Base-by-base conservation (phyloP, 2,797 vertebrate species). In the Miichthys miiuy region DNA sequence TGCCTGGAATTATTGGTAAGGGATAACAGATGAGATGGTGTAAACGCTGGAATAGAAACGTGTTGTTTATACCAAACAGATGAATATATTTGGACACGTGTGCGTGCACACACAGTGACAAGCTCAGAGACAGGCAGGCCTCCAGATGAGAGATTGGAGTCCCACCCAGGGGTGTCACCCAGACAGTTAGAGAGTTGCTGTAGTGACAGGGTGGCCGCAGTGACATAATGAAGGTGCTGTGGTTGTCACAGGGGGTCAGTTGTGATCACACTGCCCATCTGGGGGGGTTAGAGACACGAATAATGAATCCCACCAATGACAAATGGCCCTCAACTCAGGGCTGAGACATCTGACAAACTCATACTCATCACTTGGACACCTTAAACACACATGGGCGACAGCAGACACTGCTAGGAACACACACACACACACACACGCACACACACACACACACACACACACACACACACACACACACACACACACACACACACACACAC, bases 221-320 rank as follows among this genome's bases (percentile, higher is more conserved):
- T 97, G 97, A 99, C 97, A 99, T 99, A 99, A 99, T 99, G 98
- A 98, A 99, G 97, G 97, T 97, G 96, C 96, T 96, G 97, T 96
- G 96, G 96, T 96, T 98, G 97, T 98, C 97, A 97, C 95, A 88
- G 95, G 96, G 96, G 97, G 97, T 99, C 98, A 98, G 95, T 93
- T 91, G 96, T 97, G 97, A 98, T 98, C 97, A 97, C 97, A 97
- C 96, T 94, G 97, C 95, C 96, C 95, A 71, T 94, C 95, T 94
- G 51, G 34, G 56, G 64, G 54, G 52, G 85, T 95, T 93, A 95
- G 94, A 95, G 86, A 91, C 88, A 84, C 70, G 95, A 96, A 96
- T 99, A 99, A 99, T 98, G 97, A 97, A 99, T 97, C 97, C 96
- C 95, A 96, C 96, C 96, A 95, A 97, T 98, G 98, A 99, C 97